Evolutionary conservation across 2,113 vertebrate genomes (phyloP).

Genomic region (Platichthys stellatus): DNA sequence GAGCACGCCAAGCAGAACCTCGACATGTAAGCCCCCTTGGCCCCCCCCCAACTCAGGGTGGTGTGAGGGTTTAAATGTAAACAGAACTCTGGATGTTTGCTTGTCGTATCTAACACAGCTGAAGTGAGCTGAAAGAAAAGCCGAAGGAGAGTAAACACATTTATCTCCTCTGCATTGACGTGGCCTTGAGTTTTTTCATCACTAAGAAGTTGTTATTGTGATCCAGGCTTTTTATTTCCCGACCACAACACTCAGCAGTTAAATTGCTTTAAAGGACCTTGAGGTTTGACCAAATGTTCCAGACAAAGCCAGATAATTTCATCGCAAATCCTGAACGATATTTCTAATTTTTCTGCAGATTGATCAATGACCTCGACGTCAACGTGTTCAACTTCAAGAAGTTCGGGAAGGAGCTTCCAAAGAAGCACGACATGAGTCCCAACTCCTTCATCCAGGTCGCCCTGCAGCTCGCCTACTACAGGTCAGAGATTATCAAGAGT

Average conservation of each 20-base stretch:
- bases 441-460: constrained; percentile 94
- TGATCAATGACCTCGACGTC: constrained; percentile 88
- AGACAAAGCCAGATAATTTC: no score
- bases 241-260: neutral
- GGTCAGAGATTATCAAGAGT: constrained; percentile 76
- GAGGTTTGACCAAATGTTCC: no score
- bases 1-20: constrained; percentile 88
- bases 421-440: constrained; percentile 91
- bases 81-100: constrained; percentile 16
- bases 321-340: no score
- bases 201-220: neutral
- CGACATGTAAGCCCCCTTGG: constrained; percentile 81
- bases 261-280: no score
- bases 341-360: constrained; percentile 63
- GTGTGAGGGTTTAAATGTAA: neutral
- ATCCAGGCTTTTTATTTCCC: neutral
- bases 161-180: constrained; percentile 41
- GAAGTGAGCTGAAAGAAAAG: constrained; percentile 9
- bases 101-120: constrained; percentile 21
- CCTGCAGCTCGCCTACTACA: constrained; percentile 92
- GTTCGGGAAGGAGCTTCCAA: constrained; percentile 87
- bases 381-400: constrained; percentile 85
- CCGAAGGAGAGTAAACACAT: constrained; percentile 33
- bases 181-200: constrained; percentile 32
- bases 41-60: neutral